These are phyloP conservation scores for Montifringilla adamsi DNA, from an alignment of 2,113 vertebrate species.

Conservation along the genomic window DNA sequence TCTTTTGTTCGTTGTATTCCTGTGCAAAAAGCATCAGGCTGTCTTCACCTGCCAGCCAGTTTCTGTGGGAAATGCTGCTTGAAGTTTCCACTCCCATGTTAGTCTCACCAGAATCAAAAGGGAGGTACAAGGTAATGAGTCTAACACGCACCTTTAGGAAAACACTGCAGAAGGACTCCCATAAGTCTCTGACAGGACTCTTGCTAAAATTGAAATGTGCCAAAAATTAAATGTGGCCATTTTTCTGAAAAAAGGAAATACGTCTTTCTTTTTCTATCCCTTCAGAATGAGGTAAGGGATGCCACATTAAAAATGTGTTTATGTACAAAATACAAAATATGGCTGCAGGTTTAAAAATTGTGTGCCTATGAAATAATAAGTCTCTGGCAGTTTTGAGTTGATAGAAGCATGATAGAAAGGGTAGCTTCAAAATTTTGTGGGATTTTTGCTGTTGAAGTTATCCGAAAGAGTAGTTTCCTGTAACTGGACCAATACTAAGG, in stretches of 20 bases:
- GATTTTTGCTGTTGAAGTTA: not conserved
- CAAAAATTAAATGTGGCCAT: not conserved
- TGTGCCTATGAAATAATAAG: not conserved
- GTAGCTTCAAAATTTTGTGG: not conserved
- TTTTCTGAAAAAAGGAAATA: not conserved
- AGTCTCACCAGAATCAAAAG: not conserved
- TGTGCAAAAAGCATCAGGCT: not conserved
- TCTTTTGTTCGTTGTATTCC: not conserved
- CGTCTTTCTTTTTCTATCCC: not conserved
- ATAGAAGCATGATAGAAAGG: not conserved
- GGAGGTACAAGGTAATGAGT: not conserved
- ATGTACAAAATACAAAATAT: not conserved
- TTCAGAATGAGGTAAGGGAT: not conserved
- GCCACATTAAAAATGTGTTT: not conserved
- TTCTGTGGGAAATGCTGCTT: not conserved
- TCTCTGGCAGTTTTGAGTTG: not conserved
- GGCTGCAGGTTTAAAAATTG: not conserved
- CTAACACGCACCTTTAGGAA: not conserved
- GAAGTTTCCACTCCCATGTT: not conserved
- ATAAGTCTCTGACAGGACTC: rapidly evolving
- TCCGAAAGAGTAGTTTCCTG: not conserved
- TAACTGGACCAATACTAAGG: not conserved
- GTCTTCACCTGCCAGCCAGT: not conserved
- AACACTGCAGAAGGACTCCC: not conserved
- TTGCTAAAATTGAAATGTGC: not conserved